These are phyloP conservation scores for Drosophila nigrodunni DNA, from an alignment of 1,140 invertebrate genomes.

Conservation along the genomic window DNA sequence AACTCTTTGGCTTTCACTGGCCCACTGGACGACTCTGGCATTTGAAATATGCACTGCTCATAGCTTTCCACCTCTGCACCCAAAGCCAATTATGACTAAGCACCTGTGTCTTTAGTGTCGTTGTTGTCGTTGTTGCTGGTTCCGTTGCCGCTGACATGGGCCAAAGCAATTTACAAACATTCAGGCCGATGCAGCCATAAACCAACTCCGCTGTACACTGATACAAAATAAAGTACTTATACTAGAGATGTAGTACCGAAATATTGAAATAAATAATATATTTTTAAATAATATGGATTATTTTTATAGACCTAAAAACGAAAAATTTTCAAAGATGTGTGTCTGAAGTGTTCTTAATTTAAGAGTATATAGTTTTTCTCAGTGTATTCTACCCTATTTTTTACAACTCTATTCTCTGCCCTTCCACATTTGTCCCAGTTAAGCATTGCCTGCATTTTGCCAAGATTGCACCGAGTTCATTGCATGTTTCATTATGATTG, in stretches of 20 bases:
- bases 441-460: conserved; percentile 14
- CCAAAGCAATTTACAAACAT: conserved; percentile 38
- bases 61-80: conserved; percentile 1
- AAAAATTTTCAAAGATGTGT: no score
- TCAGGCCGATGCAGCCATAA: background rate
- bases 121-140: background rate
- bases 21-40: conserved; percentile 18
- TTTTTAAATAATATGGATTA: no score
- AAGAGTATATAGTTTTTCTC: no score
- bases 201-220: no score
- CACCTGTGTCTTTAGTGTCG: conserved; percentile 17
- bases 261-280: no score
- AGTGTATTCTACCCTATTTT: background rate
- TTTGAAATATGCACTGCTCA: conserved; percentile 37
- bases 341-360: no score
- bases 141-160: background rate
- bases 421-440: conserved; percentile 19
- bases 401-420: background rate
- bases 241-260: no score
- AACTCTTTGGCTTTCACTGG: conserved; percentile 19
- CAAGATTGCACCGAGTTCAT: conserved; percentile 9
- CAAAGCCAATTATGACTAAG: conserved; percentile 53
- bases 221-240: no score
- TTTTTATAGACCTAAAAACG: no score
- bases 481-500: conserved; percentile 68